Base-by-base conservation (phyloP, 2,113 vertebrate species). In the Leucosticte australis region DNA sequence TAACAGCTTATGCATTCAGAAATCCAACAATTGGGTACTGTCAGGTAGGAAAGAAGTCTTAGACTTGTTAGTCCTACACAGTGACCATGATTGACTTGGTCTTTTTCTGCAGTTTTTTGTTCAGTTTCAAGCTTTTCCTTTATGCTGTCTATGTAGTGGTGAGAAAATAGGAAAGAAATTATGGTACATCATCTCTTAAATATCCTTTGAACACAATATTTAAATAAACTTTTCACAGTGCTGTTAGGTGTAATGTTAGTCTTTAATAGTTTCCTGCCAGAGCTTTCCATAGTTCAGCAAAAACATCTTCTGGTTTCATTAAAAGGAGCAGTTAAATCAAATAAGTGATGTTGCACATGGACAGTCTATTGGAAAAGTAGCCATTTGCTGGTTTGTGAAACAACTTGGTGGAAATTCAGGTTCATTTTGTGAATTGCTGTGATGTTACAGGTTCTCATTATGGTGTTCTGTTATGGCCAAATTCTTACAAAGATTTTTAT, bases 11-110 rank as follows among this genome's bases (percentile, higher is more conserved):
- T 6, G 99, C 99, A 11, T 99, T 99, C 97, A 98, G 99, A 76
- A 99, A 99, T 96, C 99, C 99, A 4, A 98, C 98, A 57, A 99
- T 99, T 13, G 99, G 99, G 13, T 99, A 99, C 96, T 99, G 99
- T 93, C 99, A 99, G 99, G 99, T 99, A 91, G 92, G 94, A 84
- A 42, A 42, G 75, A 39, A 65, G 30, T 41, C 69, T 49, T 42
- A 63, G 37, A 22, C 42, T 44, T 63, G 17, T 42, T 73, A 52
- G n/a, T 20, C 60, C 59, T 70, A 18, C 15, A 4, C 1, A 1
- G 20, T 69, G 27, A 16, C 47, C 22, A 2, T 67, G 44, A 41
- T 13, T 67, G 46, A 60, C 49, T 64, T 41, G 35, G 68, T 46
- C 30, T 28, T 83, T 71, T 76, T 86, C 63, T 92, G 59, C 30